phyloP scores from a whole-genome alignment of 2,797 vertebrate species.

The Acanthurus leucopareius region DNA sequence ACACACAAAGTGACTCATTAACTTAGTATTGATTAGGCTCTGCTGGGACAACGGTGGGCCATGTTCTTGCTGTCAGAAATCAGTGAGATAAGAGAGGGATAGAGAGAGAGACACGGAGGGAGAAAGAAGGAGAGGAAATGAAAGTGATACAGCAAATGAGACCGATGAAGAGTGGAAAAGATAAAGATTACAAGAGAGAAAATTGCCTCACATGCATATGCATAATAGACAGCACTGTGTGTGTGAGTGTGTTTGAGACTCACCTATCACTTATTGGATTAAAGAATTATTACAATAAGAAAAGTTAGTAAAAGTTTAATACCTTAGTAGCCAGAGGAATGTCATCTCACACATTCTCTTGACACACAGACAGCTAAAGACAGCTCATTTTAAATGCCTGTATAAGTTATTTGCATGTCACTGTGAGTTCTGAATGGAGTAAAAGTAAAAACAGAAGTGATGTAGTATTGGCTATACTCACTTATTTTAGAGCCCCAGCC shows the following conservation, averaged over 20 bases:
- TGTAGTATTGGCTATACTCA: background rate
- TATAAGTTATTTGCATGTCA: no score
- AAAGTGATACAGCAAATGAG: conserved; percentile 39
- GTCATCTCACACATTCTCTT: background rate
- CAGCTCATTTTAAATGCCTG: no score
- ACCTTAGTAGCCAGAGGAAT: background rate
- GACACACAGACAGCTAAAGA: no score
- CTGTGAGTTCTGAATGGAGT: background rate
- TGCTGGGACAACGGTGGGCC: conserved; percentile 49
- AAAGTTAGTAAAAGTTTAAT: background rate
- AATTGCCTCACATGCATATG: background rate
- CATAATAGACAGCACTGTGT: background rate
- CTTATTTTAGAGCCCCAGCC: background rate
- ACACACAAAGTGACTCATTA: conserved; percentile 70
- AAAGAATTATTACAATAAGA: background rate
- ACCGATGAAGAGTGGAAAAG: conserved; percentile 18
- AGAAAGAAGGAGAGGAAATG: conserved; percentile 32
- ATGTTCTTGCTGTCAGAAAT: conserved; percentile 61
- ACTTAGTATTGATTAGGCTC: conserved; percentile 67
- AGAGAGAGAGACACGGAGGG: background rate
- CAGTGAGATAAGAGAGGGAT: conserved; percentile 63
- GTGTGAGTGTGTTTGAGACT: background rate
- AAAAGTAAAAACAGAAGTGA: background rate
- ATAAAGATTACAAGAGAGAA: conserved; percentile 8
- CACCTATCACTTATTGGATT: background rate